Evolutionary conservation across 2,888 invertebrate species (phyloP), one percentile per base, ranked within the genome.

Genomic region (Rosalia funebris): DNA sequence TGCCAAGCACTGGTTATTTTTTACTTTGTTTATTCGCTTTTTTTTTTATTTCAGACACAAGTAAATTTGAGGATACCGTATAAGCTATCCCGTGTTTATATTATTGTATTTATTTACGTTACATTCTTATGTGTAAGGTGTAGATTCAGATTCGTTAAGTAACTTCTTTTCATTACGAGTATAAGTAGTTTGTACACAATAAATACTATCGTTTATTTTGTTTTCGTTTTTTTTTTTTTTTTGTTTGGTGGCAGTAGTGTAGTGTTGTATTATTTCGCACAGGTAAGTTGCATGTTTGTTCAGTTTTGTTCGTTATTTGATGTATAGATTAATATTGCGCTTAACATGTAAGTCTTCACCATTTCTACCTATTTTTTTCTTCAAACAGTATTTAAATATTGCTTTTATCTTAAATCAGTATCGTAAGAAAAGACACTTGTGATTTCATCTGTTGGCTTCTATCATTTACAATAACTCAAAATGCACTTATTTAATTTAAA

Each of bases 1-100:
- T 20, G 20, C 15, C 9, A 15, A 50, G 64, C 65, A 69, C 11
- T 25, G 57, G 60, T 62, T 54, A 60, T 46, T 15, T 62, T 69
- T 59, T 60, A 78, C 74, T 79, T 78, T 75, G 78, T 80, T 76
- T 57, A 54, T 63, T 60, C 56, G 65, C 73, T 77, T 77, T 78
- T 75, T 72, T 83, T 84, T 77, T 70, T 63, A 71, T 79, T 85
- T 82, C 85, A 86, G 86, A 71, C 73, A 68, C 72, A 72, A 73
- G 69, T 75, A 74, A 70, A 59, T 62, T 63, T 60, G 63, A 60
- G 52, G 55, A 32, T 50, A 52, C 47, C 46, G 50, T 57, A 58
- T 57, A 61, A 44, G 50, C 57, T 47, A 53, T 60, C 60, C 25
- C 54, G 20, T 58, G 48, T 55, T 59, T 57, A 60, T 56, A 55